Conservation (phyloP, 2,113 vertebrate species). For the Calyptomena viridis region DNA sequence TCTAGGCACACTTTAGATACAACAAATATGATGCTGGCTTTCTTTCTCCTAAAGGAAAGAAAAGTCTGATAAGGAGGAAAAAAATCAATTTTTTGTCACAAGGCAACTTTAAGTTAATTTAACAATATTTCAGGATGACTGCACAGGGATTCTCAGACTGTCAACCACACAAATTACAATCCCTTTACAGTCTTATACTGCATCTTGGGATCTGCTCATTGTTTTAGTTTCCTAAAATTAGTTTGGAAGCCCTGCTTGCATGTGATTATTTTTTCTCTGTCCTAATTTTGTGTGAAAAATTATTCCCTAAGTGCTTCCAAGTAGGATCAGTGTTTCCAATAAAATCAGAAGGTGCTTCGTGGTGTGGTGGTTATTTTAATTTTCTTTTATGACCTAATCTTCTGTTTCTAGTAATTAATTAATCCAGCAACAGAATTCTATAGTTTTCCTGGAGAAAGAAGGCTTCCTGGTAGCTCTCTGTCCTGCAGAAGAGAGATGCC, state of each 20-base stretch:
- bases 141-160: neutral
- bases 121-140: slow-evolving; percentile 22
- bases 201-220: neutral
- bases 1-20: neutral
- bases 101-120: slow-evolving; percentile 12
- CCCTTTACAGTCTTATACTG: neutral
- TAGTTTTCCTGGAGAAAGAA: neutral
- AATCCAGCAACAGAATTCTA: neutral
- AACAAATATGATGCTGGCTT: neutral
- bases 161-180: neutral
- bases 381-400: neutral
- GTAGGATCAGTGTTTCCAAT: neutral
- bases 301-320: neutral
- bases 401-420: neutral
- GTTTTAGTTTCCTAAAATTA: neutral
- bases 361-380: neutral
- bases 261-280: neutral
- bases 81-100: neutral
- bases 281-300: neutral
- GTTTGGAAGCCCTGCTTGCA: neutral
- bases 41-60: neutral
- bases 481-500: neutral
- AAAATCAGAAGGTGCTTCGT: neutral
- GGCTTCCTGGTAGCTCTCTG: neutral
- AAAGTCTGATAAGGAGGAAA: neutral